Conservation (phyloP, 2,888 invertebrate species). For the Horisme vitalbata region DNA sequence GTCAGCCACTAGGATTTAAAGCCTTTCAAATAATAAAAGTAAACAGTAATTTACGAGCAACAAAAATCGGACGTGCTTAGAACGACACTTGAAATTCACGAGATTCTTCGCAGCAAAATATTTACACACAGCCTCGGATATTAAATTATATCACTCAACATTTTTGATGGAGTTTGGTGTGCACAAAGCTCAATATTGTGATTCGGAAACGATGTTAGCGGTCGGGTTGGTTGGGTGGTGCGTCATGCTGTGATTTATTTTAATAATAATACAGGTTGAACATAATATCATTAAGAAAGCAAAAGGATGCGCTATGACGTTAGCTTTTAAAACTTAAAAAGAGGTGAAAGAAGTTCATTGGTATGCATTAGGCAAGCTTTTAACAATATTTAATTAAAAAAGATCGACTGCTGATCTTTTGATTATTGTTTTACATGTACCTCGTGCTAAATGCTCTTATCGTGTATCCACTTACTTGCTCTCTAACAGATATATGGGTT, state of each 20-base stretch:
- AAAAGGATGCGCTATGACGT: no score
- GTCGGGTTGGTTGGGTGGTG: conserved; percentile 2
- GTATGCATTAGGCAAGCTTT: no score
- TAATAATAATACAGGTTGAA: neutral
- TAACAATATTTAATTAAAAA: no score
- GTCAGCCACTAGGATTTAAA: conserved; percentile 1
- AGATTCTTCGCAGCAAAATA: conserved; percentile 20
- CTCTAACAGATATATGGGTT: no score
- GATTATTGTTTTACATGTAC: no score
- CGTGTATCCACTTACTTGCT: no score
- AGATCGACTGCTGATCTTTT: no score
- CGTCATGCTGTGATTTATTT: conserved; percentile 13
- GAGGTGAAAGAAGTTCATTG: no score
- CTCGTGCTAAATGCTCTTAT: no score
- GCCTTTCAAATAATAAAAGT: conserved; percentile 17
- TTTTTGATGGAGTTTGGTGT: conserved; percentile 27
- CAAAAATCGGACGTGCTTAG: conserved; percentile 14
- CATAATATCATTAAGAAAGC: no score
- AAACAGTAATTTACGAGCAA: conserved; percentile 23
- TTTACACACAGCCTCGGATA: conserved; percentile 16
- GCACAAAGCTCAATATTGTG: conserved; percentile 17
- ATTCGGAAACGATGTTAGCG: conserved; percentile 24
- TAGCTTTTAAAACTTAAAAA: no score
- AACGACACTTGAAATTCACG: conserved; percentile 21
- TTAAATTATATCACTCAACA: conserved; percentile 27